Evolutionary conservation across 2,113 vertebrate genomes (phyloP).

Genomic region (Cyphomyrus plagiostoma): DNA sequence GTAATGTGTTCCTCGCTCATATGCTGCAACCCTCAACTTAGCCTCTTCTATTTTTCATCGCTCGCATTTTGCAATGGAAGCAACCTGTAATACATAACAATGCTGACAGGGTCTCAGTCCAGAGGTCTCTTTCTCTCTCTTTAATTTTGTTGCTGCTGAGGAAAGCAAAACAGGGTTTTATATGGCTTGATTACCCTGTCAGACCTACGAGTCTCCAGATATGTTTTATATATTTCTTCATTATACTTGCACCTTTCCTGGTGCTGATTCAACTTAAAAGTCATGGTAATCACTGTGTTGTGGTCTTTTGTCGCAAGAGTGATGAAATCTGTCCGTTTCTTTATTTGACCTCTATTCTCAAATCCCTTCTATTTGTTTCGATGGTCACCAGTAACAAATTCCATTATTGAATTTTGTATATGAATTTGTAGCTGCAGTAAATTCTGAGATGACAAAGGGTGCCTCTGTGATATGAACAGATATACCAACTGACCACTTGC

Average conservation of each 20-base stretch:
- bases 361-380: background rate
- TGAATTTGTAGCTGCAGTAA: background rate
- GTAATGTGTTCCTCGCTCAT: background rate
- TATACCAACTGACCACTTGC: background rate
- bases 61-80: background rate
- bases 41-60: background rate
- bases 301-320: slow-evolving; percentile 8
- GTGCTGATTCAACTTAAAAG: slow-evolving; percentile 2
- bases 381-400: background rate
- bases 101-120: background rate
- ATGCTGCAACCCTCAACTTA: background rate
- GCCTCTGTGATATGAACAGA: background rate
- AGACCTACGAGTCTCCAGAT: background rate
- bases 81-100: background rate
- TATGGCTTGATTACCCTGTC: slow-evolving; percentile 12
- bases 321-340: background rate
- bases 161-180: slow-evolving; percentile 10
- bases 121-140: background rate
- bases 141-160: slow-evolving; percentile 17
- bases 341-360: background rate
- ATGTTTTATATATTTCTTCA: slow-evolving; percentile 13
- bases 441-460: background rate
- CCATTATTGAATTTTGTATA: background rate
- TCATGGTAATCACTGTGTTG: background rate
- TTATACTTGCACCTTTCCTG: background rate